Percentiles rank a stretch among this genome's conserved stretches.
Evolutionary conservation across 1,140 invertebrate genomes (phyloP).

Genomic region (Aricia agestis): DNA sequence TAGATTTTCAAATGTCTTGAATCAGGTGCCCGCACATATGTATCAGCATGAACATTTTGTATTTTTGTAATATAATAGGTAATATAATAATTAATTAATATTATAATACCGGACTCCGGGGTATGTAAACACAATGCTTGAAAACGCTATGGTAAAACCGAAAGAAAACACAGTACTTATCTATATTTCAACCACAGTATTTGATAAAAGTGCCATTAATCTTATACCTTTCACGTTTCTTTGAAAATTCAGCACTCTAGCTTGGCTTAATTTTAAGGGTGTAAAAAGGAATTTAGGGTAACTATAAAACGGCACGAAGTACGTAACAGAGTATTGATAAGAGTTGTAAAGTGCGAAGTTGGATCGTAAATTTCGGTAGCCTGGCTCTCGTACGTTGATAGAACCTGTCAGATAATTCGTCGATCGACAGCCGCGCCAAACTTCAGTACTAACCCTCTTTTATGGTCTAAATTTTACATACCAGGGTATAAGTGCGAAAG

Average conservation of each 20-base stretch:
- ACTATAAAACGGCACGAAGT: neutral
- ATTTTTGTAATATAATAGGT: too few relatives aligned
- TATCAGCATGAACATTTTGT: too few relatives aligned
- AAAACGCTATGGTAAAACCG: too few relatives aligned
- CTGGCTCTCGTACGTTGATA: slow-evolving; percentile 50
- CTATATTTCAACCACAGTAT: too few relatives aligned
- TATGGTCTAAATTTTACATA: slow-evolving; percentile 29
- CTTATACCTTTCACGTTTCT: too few relatives aligned
- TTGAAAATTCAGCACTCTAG: neutral
- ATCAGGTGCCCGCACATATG: too few relatives aligned
- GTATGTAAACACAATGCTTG: too few relatives aligned
- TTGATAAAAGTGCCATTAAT: too few relatives aligned
- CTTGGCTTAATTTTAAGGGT: neutral
- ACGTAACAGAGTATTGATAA: slow-evolving; percentile 13
- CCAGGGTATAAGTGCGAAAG: neutral
- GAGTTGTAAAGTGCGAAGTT: slow-evolving; percentile 46
- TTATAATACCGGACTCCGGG: too few relatives aligned
- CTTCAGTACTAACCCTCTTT: slow-evolving; percentile 29
- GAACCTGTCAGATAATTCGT: slow-evolving; percentile 59
- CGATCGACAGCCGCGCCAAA: slow-evolving; percentile 49
- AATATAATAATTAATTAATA: too few relatives aligned
- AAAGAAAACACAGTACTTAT: too few relatives aligned
- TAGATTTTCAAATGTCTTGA: too few relatives aligned
- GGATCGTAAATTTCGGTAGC: slow-evolving; percentile 61
- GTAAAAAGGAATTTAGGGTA: slow-evolving; percentile 11